Conservation (phyloP, 2,113 vertebrate species). For the Falcunculus frontatus region DNA sequence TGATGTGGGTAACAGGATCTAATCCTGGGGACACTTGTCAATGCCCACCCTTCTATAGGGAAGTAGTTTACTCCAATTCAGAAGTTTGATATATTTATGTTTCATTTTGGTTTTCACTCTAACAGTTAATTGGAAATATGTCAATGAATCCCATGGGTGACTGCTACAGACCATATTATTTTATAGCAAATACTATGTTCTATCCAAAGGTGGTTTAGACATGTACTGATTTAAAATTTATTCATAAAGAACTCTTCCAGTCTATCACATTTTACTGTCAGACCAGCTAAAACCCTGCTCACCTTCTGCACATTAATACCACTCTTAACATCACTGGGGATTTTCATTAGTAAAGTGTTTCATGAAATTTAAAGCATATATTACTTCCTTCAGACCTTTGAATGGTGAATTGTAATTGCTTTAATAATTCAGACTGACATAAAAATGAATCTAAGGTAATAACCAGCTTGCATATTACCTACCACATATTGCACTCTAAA, state of each 20-base stretch:
- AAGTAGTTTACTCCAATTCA: background rate
- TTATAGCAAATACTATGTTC: background rate
- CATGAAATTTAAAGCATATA: conserved; percentile 22
- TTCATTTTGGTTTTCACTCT: background rate
- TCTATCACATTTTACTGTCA: background rate
- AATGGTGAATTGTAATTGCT: conserved; percentile 41
- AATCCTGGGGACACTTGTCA: background rate
- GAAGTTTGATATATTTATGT: background rate
- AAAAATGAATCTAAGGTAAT: conserved; percentile 38
- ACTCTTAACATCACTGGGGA: background rate
- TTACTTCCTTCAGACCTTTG: conserved; percentile 8
- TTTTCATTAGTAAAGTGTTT: conserved; percentile 16
- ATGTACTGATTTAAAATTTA: background rate
- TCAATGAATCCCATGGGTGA: background rate
- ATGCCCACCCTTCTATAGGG: background rate
- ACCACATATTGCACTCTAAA: conserved; percentile 23
- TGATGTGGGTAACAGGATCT: background rate
- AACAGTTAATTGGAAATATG: background rate
- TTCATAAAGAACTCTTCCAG: background rate
- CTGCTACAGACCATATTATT: background rate
- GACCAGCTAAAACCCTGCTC: background rate
- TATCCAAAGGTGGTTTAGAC: background rate
- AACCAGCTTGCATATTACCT: conserved; percentile 26
- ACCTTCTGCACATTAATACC: background rate
- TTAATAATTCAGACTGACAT: conserved; percentile 46